These are phyloP conservation scores for Mactra quadrangularis DNA, from an alignment of 1,140 invertebrate species.

Conservation along the genomic window DNA sequence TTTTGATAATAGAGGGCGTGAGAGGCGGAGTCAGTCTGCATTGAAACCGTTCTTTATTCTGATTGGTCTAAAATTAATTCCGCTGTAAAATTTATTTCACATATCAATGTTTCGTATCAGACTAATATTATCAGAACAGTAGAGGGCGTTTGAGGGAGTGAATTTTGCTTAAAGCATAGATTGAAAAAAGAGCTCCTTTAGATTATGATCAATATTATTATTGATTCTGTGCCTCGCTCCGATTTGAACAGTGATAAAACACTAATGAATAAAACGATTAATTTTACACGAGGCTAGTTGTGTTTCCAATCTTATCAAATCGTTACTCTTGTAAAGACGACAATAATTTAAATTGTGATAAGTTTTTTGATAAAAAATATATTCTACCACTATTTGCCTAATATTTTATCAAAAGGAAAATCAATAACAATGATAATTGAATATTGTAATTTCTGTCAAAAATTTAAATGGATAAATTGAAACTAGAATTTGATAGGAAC, in stretches of 20 bases:
- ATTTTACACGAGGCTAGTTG: constrained; percentile 56
- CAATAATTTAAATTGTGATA: no score
- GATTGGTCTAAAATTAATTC: constrained; percentile 53
- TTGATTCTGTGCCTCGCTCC: neutral
- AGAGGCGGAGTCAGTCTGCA: constrained; percentile 28
- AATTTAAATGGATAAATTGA: no score
- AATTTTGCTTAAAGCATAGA: constrained; percentile 26
- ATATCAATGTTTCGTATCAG: constrained; percentile 14
- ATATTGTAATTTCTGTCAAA: no score
- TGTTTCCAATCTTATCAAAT: no score
- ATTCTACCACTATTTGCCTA: no score
- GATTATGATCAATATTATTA: constrained; percentile 42
- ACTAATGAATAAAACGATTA: constrained; percentile 54
- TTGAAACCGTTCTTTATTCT: constrained; percentile 9
- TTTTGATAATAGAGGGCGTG: constrained; percentile 46
- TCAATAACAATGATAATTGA: no score
- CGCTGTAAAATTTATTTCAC: neutral
- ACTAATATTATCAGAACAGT: constrained; percentile 25
- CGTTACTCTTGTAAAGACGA: no score
- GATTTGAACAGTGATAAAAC: constrained; percentile 54
- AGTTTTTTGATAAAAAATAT: no score
- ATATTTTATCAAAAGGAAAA: no score
- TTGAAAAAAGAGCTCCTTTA: constrained; percentile 16
- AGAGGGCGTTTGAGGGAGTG: constrained; percentile 36
- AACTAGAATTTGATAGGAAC: no score